Percentiles rank a stretch among this genome's conserved stretches.
Evolutionary conservation across 2,113 vertebrate species (phyloP).

Genomic region (Callithrix jacchus): DNA sequence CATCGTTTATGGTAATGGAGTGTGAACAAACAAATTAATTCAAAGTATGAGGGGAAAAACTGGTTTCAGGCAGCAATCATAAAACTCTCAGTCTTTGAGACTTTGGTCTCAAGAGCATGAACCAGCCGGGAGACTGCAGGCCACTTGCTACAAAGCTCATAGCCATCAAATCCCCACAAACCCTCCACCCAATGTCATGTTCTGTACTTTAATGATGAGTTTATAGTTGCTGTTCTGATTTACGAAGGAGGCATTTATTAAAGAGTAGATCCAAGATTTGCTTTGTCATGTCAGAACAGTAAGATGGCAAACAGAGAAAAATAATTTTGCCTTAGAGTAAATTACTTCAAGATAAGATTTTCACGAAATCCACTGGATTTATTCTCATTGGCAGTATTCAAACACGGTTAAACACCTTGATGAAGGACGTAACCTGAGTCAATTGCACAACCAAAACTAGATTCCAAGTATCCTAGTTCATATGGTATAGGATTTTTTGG

Average conservation of each 20-base stretch:
- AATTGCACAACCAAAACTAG: neutral
- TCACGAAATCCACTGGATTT: slow-evolving; percentile 8
- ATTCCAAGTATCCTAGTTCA: neutral
- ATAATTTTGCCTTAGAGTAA: slow-evolving; percentile 50
- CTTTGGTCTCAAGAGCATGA: slow-evolving; percentile 40
- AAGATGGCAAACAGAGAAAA: slow-evolving; percentile 11
- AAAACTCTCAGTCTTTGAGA: slow-evolving; percentile 65
- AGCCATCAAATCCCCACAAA: neutral
- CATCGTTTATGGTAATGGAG: slow-evolving; percentile 83
- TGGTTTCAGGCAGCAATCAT: slow-evolving; percentile 75
- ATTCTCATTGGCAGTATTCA: neutral
- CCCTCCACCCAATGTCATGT: neutral
- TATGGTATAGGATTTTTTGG: neutral
- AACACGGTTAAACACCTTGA: neutral
- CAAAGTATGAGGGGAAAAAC: slow-evolving; percentile 74
- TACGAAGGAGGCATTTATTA: slow-evolving; percentile 30
- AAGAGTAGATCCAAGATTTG: neutral
- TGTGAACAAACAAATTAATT: slow-evolving; percentile 83
- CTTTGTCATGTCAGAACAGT: slow-evolving; percentile 6
- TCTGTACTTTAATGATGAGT: slow-evolving; percentile 6
- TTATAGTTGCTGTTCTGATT: slow-evolving; percentile 16
- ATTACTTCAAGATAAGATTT: slow-evolving; percentile 45
- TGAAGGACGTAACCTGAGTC: neutral
- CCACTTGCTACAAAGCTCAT: neutral
- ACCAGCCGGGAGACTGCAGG: slow-evolving; percentile 27